phyloP scores from a whole-genome alignment of 2,113 vertebrate genomes.

The Pterocles orientalis region DNA sequence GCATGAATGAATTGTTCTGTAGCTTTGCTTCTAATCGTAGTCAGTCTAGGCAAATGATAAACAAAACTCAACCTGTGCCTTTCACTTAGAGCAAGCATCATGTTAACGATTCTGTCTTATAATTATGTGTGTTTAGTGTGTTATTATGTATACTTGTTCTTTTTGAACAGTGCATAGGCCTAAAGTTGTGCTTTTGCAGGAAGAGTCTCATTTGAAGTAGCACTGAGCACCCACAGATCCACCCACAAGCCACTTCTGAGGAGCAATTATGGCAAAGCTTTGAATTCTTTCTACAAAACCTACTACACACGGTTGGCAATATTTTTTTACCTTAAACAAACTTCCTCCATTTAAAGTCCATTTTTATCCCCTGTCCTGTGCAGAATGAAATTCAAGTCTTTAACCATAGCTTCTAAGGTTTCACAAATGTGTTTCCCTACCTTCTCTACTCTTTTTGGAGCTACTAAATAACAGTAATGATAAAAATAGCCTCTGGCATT shows the following conservation, averaged over 20 bases:
- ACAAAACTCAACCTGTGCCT: background rate
- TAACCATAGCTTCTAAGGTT: background rate
- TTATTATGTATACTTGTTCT: background rate
- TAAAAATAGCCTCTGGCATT: background rate
- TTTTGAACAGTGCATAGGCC: background rate
- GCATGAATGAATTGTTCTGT: background rate
- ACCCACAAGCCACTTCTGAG: background rate
- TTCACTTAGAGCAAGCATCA: background rate
- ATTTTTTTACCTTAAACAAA: background rate
- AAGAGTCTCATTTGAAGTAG: background rate
- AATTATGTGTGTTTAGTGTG: background rate
- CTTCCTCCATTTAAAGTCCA: background rate
- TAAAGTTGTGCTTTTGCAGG: background rate
- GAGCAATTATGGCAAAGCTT: background rate
- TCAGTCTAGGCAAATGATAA: background rate
- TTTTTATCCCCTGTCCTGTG: background rate
- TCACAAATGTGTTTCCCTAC: background rate
- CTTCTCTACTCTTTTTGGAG: background rate
- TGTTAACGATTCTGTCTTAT: background rate
- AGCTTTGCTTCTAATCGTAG: background rate
- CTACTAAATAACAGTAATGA: background rate
- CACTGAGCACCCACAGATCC: background rate
- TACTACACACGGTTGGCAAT: background rate
- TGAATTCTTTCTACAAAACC: background rate
- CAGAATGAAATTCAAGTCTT: background rate